Percentiles rank a stretch among this genome's conserved stretches.
phyloP scores from a whole-genome alignment of 2,797 vertebrate species.

The Acanthurus lineatus region DNA sequence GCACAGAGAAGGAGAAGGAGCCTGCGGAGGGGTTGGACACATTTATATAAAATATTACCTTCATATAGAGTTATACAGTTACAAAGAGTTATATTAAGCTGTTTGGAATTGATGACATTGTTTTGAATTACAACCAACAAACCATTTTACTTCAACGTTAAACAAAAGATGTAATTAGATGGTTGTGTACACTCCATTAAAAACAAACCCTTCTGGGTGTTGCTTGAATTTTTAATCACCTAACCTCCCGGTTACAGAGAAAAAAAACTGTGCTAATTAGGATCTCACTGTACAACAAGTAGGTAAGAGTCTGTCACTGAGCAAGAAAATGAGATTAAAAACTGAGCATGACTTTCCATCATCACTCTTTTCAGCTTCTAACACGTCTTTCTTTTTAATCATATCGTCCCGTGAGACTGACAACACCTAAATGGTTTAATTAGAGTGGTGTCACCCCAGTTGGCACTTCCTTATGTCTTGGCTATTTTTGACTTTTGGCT shows the following conservation, averaged over 20 bases:
- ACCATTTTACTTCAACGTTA: constrained; percentile 12
- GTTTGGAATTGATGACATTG: constrained; percentile 2
- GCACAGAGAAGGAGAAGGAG: constrained; percentile 98
- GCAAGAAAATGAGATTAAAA: constrained; percentile 11
- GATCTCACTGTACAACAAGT: constrained; percentile 37
- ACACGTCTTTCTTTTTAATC: constrained; percentile 20
- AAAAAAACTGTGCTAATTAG: constrained; percentile 32
- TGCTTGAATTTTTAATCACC: constrained; percentile 20
- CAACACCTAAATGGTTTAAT: neutral
- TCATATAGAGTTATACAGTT: neutral
- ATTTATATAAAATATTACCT: neutral
- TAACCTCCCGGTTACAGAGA: neutral
- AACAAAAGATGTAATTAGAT: constrained; percentile 19
- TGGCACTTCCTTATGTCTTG: constrained; percentile 9
- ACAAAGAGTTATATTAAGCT: neutral
- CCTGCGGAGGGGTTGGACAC: constrained; percentile 80
- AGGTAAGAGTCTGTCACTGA: constrained; percentile 26
- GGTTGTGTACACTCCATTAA: neutral
- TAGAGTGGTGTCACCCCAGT: neutral
- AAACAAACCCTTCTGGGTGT: constrained; percentile 5
- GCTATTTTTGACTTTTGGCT: neutral
- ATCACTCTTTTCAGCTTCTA: constrained; percentile 20
- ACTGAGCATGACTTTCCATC: constrained; percentile 9
- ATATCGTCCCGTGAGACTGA: neutral
- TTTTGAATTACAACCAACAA: constrained; percentile 9